Conservation (phyloP, 1,140 invertebrate genomes). For the Bombyx mori region ASM3026992v2 NC_085129.1:5689501-5690000, state of each 20-base stretch:
- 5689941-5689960: constrained; percentile 6
- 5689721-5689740: not conserved
- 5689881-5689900: not conserved
- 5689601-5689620: constrained; percentile 15
- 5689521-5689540: not conserved
- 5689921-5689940: constrained; percentile 8
- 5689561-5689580: constrained; percentile 15
- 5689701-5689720: constrained; percentile 22
- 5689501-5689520: constrained; percentile 32
- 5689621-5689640: constrained; percentile 23
- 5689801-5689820: not conserved
- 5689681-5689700: no score
- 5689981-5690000: constrained; percentile 9
- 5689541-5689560: constrained; percentile 24
- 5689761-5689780: not conserved
- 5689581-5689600: constrained; percentile 27
- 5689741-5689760: not conserved
- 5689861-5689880: not conserved
- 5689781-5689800: not conserved
- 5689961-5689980: constrained; percentile 15
- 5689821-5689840: not conserved
- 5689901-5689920: not conserved
- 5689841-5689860: not conserved
- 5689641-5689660: constrained; percentile 22
- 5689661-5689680: constrained; percentile 21